Conservation (phyloP, 2,797 vertebrate species). For the Rhadinocentrus ornatus region DNA sequence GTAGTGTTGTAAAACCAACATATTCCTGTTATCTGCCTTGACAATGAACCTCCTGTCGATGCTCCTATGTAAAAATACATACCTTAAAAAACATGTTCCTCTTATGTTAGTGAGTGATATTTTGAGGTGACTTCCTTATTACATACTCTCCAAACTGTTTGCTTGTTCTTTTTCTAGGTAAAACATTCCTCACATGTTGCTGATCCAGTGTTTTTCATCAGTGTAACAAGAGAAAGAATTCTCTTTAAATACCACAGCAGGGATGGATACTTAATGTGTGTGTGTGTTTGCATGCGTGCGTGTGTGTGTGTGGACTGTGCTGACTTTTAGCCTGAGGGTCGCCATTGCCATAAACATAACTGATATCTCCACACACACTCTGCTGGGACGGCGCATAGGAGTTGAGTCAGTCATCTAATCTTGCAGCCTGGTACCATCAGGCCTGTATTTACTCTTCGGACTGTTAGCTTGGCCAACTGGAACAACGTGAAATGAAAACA, state of each 20-base stretch:
- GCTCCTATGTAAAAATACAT: no score
- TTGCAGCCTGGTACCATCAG: conserved; percentile 79
- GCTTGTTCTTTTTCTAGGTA: conserved; percentile 45
- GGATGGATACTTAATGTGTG: background rate
- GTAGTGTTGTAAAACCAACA: background rate
- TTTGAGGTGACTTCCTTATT: background rate
- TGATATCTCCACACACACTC: conserved; percentile 39
- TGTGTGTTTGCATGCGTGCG: background rate
- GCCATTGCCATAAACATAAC: conserved; percentile 74
- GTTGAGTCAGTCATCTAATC: conserved; percentile 67
- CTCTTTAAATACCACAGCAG: conserved; percentile 53
- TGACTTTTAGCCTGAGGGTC: conserved; percentile 34
- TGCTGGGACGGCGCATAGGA: conserved; percentile 71
- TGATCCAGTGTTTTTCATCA: conserved; percentile 56
- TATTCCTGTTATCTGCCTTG: background rate
- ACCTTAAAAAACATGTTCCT: background rate
- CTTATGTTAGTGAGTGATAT: background rate
- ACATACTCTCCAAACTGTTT: conserved; percentile 14
- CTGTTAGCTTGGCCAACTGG: conserved; percentile 39
- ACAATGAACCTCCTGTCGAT: background rate
- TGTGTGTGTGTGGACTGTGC: conserved; percentile 19
- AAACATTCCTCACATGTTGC: conserved; percentile 71
- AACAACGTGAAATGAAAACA: conserved; percentile 74
- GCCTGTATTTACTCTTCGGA: conserved; percentile 76
- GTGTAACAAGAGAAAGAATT: conserved; percentile 56